Evolutionary conservation across 2,113 vertebrate genomes (phyloP), one percentile per base, ranked within the genome.

Genomic region (Speoplatyrhinus poulsoni): DNA sequence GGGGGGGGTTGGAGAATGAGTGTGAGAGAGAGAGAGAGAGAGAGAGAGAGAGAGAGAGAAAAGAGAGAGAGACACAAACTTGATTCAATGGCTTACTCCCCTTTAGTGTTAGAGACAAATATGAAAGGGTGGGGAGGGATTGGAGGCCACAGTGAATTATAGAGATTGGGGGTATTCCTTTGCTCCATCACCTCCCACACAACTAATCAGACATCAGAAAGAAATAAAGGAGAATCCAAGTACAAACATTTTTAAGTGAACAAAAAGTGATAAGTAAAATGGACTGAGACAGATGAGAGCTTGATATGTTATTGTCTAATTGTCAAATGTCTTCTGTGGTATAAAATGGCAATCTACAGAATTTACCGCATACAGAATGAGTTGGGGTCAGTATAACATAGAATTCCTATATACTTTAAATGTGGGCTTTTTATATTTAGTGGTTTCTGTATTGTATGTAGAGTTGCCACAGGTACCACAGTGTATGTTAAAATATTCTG

Each of bases 11-110:
- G 3, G 10, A 50, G 56, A 58, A 32, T 17, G 56, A 33, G 56
- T 12, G 56, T 26, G 9, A 19, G 19, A 17, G 1, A 57, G 10
- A 26, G 78, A 89, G 83, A 91, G 89, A 90, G 82, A 85, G 83
- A 75, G 50, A 64, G 59, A 60, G 47, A 69, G 55, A 79, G 65
- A 60, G 26, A 90, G 85, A 82, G 83, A 67, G 69, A 26, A 17
- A 15, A 62, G 81, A 89, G 82, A 90, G 88, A 91, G 83, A 81
- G 77, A 19, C 68, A 79, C 70, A 80, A 73, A 36, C 78, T 73
- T 77, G 80, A 75, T 85, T 87, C 86, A 90, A 83, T 89, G 83
- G 85, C 82, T 92, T 91, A 90, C 86, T 70, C 64, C 76, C 83
- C 68, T 82, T 60, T 61, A 77, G 17, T 67, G 73, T 88, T 61